Conservation (phyloP, 2,888 invertebrate species). For the Ophion obscuratus region DNA sequence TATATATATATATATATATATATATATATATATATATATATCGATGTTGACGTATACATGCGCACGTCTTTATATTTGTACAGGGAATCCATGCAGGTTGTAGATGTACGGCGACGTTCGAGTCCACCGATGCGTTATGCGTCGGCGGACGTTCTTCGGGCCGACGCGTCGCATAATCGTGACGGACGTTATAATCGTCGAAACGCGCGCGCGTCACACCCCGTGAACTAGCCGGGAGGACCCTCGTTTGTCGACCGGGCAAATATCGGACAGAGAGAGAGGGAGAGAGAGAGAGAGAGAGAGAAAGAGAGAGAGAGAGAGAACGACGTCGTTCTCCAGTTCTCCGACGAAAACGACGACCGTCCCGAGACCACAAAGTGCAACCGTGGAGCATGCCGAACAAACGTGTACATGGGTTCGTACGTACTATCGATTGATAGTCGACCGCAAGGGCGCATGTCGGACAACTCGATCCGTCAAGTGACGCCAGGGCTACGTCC, state of each 20-base stretch:
- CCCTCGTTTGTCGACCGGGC: conserved; percentile 57
- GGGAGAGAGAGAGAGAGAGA: conserved; percentile 1
- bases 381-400: conserved; percentile 21
- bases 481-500: background rate
- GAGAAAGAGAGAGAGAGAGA: background rate
- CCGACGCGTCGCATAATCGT: conserved; percentile 81
- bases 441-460: background rate
- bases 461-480: background rate
- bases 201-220: conserved; percentile 80
- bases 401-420: background rate
- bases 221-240: conserved; percentile 71
- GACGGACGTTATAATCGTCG: conserved; percentile 82
- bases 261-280: background rate
- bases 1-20: background rate
- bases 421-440: background rate
- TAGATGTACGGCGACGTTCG: conserved; percentile 34
- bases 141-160: conserved; percentile 70
- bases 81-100: too few species aligned
- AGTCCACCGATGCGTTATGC: conserved; percentile 71
- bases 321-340: conserved; percentile 7
- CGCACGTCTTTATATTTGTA: conserved; percentile 6
- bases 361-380: background rate
- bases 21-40: background rate
- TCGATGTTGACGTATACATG: background rate
- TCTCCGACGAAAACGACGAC: conserved; percentile 12